Base-by-base conservation (phyloP, 2,113 vertebrate genomes). In the Gorsachius goisagi region DNA sequence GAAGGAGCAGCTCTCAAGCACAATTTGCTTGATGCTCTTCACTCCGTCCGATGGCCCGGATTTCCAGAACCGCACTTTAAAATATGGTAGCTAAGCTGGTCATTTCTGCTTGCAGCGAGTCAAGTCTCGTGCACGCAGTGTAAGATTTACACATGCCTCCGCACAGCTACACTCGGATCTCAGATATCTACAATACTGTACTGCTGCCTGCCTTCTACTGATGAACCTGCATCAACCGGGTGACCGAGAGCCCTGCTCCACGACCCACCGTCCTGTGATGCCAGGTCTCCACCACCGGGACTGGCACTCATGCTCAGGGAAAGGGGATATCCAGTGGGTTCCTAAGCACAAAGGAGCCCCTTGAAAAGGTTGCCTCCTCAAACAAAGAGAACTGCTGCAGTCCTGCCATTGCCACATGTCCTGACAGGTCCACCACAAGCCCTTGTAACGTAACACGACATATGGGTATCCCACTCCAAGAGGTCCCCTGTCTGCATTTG, bases 141-240 rank as follows among this genome's bases (percentile, higher is more conserved):
- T 8, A 19, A 22, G 35, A 58, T 15, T 50, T 20, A 41, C 39
- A 76, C 21, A 55, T 4, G 12, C 9, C n/a, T 79, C 37, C 28
- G n/a, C 88, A 44, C 32, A 78, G 82, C 56, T 62, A 32, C 77
- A 28, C 35, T 7, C 35, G 10, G 10, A 32, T 18, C 66, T 50
- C 6, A 39, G 26, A 17, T 1, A 1, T 23, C 0, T 52, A 47
- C 53, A 71, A 9, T 8, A 26, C 32, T 21, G 44, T 30, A 20
- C 49, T 12, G 26, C 28, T 66, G 63, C 75, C 76, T 60, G 47
- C 17, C 78, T 66, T 44, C 50, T 23, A 6, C 35, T 19, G 49
- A 27, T 0, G 5, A 56, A 15, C 19, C 50, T 60, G 6, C 21
- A 27, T 8, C 18, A 16, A 11, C 3, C 2, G 45, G 19, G 20